phyloP scores from a whole-genome alignment of 2,888 invertebrate species.

The Ornithoptera priamus region DNA sequence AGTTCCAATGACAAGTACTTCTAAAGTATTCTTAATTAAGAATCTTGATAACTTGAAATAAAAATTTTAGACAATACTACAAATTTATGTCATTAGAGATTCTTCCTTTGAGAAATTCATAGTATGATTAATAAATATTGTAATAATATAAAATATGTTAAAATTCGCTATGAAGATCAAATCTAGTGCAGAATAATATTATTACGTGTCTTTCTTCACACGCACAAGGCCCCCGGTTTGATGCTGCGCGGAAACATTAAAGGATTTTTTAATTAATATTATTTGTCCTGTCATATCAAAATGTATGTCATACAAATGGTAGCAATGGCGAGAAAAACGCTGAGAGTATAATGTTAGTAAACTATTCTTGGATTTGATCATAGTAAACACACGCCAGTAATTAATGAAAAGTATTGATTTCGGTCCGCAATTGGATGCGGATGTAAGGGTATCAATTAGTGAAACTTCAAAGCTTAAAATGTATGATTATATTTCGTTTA shows the following conservation, averaged over 20 bases:
- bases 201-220: slow-evolving; percentile 91
- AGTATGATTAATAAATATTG: neutral
- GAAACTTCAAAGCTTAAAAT: neutral
- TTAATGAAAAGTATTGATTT: neutral
- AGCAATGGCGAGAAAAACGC: too few species aligned
- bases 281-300: too few species aligned
- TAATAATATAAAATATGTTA: neutral
- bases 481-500: neutral
- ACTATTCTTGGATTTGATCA: neutral
- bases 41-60: too few species aligned
- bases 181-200: neutral
- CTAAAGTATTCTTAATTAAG: too few species aligned
- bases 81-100: too few species aligned
- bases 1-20: too few species aligned
- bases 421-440: neutral
- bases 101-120: neutral
- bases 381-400: neutral
- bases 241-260: slow-evolving; percentile 83
- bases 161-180: neutral
- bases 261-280: neutral
- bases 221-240: slow-evolving; percentile 87
- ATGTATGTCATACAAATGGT: too few species aligned
- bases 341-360: too few species aligned
- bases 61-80: too few species aligned
- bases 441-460: neutral